Evolutionary conservation across 2,888 invertebrate genomes (phyloP), one percentile per base, ranked within the genome.

Genomic region (Drosophila villosipedis): DNA sequence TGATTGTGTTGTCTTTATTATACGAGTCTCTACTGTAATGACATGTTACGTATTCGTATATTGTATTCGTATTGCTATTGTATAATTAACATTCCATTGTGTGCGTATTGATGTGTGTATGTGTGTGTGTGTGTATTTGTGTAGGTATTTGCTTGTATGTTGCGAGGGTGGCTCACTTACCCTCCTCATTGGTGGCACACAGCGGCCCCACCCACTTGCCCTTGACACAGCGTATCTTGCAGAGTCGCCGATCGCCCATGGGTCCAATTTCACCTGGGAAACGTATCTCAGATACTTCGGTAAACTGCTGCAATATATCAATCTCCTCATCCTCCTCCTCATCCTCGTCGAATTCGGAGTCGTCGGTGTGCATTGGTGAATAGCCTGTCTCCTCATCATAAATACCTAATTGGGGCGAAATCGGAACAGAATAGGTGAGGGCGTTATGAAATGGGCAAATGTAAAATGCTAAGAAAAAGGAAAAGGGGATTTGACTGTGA

Each of bases 131-230:
- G 50, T 61, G 59, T 72, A 41, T 68, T 58, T 47, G 19, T 55
- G 25, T 39, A 28, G 55, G 57, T 64, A 63, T 74, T 30, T 57
- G 57, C 22, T 39, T 67, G 68, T 30, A 58, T 70, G 67, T 66
- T 61, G 60, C 58, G 70, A 71, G 62, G 68, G 37, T 70, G 67
- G 66, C 80, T 91, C 90, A 93, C 92, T 94, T 94, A 96, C 97
- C 96, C 94, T 96, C 95, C 84, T 96, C 95, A 60, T 93, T 93
- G 75, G 95, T 95, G 59, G 96, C 96, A 92, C 97, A 97, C 28
- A 97, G 94, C 1, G 97, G 97, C 4, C 97, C 97, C 50, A 97
- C 96, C 97, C 97, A 97, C 92, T 96, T 96, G 54, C 97, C 97
- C 91, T 96, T 96, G 72, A 97, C 95, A 91, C 97, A 97, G 92